Base-by-base conservation (phyloP, 2,888 invertebrate species). In the Cordilura impudica region DNA sequence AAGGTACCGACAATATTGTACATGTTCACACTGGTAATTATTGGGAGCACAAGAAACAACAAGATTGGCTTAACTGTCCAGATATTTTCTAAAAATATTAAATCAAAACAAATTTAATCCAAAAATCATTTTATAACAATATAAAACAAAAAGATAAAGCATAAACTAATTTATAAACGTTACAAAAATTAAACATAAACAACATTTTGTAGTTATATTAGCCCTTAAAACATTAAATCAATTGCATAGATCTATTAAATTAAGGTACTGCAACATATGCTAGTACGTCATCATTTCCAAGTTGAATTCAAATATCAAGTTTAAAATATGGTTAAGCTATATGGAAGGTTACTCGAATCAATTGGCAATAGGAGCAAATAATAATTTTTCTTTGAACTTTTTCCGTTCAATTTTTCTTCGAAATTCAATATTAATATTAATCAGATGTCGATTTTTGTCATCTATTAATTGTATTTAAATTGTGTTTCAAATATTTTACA, bases 21-120 rank as follows among this genome's bases (percentile, higher is more conserved):
- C 97, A 98, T 89, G 92, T 95, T 81, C 98, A 94, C 91, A 95
- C 93, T 84, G 94, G 95, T 83, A 94, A 94, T 83, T 99, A 99
- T 91, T 99, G 99, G 99, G 93, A 95, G 78, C 93, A 94, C 90
- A 99, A 99, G 91, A 93, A 93, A 83, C 93, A 92, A 84, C 93
- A 94, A 88, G 96, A 98, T 89, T 99, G 99, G 98, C 89, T 92
- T 71, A 91, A 90, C 85, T 98, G 98, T 91, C 98, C 98, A 51
- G 94, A 97, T 90, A 98, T 99, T 67, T 90, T 87, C 81, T 90
- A 88, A 86, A 78, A 61, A 61, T 49, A 73, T 67, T 35, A 19
- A 19, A 49, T 31, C 67, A 67, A 26, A 54, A 49, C 26, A 53
- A 61, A 47, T 35, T 56, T 70, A 61, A 70, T 65, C 65, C 35